Percentiles rank a stretch among this genome's conserved stretches.
phyloP scores from a whole-genome alignment of 2,113 vertebrate genomes.

The Macrotis lagotis region DNA sequence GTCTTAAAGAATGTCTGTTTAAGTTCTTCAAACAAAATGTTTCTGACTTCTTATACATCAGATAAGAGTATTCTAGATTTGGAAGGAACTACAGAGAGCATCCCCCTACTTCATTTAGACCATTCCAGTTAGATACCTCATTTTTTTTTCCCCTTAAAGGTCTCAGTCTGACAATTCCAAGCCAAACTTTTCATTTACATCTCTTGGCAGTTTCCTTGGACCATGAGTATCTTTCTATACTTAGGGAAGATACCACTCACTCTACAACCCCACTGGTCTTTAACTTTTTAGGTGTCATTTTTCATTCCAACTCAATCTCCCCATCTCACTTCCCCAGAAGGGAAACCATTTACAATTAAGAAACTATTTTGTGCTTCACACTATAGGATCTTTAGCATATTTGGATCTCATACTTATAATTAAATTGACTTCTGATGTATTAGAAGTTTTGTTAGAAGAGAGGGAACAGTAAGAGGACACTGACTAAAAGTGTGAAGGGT shows the following conservation, averaged over 20 bases:
- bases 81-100: not conserved
- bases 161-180: not conserved
- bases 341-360: not conserved
- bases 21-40: not conserved
- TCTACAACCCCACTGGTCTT: not conserved
- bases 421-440: constrained; percentile 46
- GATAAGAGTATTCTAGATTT: not conserved
- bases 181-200: not conserved
- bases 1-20: not conserved
- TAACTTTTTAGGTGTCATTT: not conserved
- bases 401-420: constrained; percentile 16
- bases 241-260: not conserved
- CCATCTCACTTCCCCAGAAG: not conserved
- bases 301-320: not conserved
- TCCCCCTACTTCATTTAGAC: not conserved
- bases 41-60: not conserved
- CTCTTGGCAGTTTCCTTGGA: not conserved
- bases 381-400: not conserved
- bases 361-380: not conserved
- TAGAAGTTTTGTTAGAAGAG: not conserved
- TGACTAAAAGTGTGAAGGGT: not conserved
- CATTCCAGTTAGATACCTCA: not conserved
- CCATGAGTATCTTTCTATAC: not conserved
- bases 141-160: too few relatives aligned
- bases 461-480: not conserved